Base-by-base conservation (phyloP, 53 echinoderm and acorn worm genomes). In the Paracentrotus lividus region DNA sequence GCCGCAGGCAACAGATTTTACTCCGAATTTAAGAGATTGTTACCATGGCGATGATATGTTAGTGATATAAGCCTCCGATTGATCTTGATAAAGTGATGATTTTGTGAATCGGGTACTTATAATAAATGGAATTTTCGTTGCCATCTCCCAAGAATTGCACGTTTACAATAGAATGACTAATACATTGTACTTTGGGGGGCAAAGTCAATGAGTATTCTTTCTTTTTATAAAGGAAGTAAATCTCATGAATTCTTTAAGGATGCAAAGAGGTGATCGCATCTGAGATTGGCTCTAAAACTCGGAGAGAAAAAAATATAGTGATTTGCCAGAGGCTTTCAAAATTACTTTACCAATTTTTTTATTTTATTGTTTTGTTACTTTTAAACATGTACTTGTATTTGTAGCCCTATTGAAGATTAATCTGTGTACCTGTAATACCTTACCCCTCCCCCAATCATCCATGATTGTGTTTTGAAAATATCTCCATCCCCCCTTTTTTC, bases 21-120 rank as follows among this genome's bases (percentile, higher is more conserved):
- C 89, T 64, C 89, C 66, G 64, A 61, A 65, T 89, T 89, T 89
- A 89, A 64, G 89, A 89, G 89, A 89, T 89, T 89, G 89, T 89
- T 61, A 43, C 89, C 64, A 89, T 89, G 89, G 44, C 42, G 27
- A 89, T 26, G 89, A 38, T 59, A 61, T 65, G 89, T 38, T 89
- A 56, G 87, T 43, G 60, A 89, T 64, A 89, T 89, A 59, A 64
- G 89, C 43, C 44, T 38, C 89, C 89, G 43, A 89, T 61, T 42
- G 89, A 89, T 89, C 64, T 42, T 86, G 47, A 81, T 81, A 81
- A 81, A 81, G 81, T 47, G 81, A 81, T 81, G 81, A 81, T 81
- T 81, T 81, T 45, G 44, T 81, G 81, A 81, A 81, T 81, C 81
- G 49, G 81, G 81, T 81, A 81, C 81, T 81, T 81, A 81, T 81